These are phyloP conservation scores for Diacarnus erythraeanus DNA, from an alignment of 37 sponge, comb jelly and placozoan genomes.

Conservation along the genomic window DNA sequence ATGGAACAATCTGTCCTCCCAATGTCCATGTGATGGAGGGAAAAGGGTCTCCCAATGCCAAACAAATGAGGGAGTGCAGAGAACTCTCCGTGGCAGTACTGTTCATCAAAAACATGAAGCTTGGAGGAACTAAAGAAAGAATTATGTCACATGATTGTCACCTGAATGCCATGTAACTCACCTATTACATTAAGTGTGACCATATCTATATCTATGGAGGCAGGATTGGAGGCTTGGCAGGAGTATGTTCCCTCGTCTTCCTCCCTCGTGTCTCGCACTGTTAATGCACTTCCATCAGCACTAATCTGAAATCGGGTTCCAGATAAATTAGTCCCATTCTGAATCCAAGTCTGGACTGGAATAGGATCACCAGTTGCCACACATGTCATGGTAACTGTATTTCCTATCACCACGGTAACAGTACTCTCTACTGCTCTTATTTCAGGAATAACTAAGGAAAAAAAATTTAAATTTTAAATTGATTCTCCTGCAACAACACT, in stretches of 20 bases:
- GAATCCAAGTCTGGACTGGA: constrained; percentile 53
- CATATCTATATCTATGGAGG: constrained; percentile 15
- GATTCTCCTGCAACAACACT: no score
- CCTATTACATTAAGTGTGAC: constrained; percentile 40
- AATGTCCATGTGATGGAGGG: constrained; percentile 60
- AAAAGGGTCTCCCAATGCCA: constrained; percentile 40
- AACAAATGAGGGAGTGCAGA: constrained; percentile 28
- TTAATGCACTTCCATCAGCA: constrained; percentile 17
- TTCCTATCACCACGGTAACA: constrained; percentile 32
- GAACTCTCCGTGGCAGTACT: neutral
- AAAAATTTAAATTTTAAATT: neutral
- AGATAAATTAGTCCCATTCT: constrained; percentile 1
- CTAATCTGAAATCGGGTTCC: constrained; percentile 12
- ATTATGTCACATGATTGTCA: neutral
- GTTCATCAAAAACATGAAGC: neutral
- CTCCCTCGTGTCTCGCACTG: neutral
- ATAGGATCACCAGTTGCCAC: constrained; percentile 57
- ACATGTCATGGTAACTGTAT: constrained; percentile 32
- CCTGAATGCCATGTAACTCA: constrained; percentile 22
- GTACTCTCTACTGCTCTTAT: constrained; percentile 3
- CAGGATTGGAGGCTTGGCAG: constrained; percentile 49
- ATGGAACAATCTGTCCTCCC: constrained; percentile 15
- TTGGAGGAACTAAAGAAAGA: neutral
- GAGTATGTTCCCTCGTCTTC: constrained; percentile 50
- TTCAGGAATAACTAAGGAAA: neutral